Percentiles rank a stretch among this genome's conserved stretches.
Evolutionary conservation across 2,113 vertebrate genomes (phyloP).

Genomic region (Recurvirostra avosetta): DNA sequence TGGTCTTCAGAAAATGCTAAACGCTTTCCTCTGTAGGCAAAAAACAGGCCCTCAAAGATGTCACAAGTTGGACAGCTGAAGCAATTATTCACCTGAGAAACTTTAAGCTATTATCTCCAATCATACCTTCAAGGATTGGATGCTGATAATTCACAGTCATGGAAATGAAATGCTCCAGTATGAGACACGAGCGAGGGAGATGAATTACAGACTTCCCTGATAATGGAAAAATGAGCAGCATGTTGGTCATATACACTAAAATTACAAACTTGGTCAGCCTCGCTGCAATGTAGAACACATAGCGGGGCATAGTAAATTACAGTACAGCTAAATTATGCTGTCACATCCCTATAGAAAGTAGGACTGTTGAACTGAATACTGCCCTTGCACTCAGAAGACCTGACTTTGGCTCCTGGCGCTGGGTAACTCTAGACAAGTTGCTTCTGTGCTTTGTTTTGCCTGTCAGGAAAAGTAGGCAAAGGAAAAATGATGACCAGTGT

Average conservation of each 20-base stretch:
- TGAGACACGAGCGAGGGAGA: not conserved
- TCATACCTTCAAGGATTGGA: slow-evolving; percentile 33
- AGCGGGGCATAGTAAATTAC: slow-evolving; percentile 24
- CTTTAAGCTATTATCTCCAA: slow-evolving; percentile 28
- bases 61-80: not conserved
- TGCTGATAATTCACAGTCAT: slow-evolving; percentile 47
- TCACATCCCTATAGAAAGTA: not conserved
- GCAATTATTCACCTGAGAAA: slow-evolving; percentile 39
- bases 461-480: not conserved
- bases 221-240: slow-evolving; percentile 28
- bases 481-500: not conserved
- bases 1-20: not conserved
- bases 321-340: not conserved
- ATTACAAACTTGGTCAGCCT: slow-evolving; percentile 27
- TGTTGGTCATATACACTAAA: slow-evolving; percentile 32
- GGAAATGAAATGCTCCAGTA: slow-evolving; percentile 11
- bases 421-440: not conserved
- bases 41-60: not conserved
- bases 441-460: not conserved
- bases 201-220: slow-evolving; percentile 33
- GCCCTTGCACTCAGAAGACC: not conserved
- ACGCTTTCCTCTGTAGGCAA: not conserved
- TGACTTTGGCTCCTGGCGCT: not conserved
- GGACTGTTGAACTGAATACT: not conserved
- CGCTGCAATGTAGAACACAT: not conserved